Evolutionary conservation across 35 echinoderm and acorn worm genomes (phyloP).

Genomic region (Strongylocentrotus purpuratus): DNA sequence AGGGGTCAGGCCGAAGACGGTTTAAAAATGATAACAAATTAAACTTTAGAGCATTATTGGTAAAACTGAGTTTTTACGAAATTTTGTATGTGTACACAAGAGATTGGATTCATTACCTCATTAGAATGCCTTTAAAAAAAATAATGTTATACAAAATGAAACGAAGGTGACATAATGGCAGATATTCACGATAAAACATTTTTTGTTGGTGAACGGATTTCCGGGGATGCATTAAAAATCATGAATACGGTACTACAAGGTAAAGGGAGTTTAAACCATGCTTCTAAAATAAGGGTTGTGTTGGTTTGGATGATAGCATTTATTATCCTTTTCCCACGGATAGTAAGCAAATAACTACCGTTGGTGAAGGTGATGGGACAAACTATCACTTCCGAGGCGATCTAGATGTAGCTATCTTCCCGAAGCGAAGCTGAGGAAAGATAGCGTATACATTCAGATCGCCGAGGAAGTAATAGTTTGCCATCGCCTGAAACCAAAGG

Average conservation of each 20-base stretch:
- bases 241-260: not conserved
- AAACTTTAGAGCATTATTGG: not conserved
- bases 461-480: too few relatives aligned
- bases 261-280: not conserved
- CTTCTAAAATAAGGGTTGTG: not conserved
- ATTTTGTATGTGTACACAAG: too few relatives aligned
- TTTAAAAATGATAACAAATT: not conserved
- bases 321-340: too few relatives aligned
- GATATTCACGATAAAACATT: not conserved
- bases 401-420: too few relatives aligned
- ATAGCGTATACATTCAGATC: too few relatives aligned
- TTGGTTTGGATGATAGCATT: not conserved
- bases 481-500: too few relatives aligned
- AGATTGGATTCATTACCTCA: too few relatives aligned
- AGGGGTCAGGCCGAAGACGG: not conserved
- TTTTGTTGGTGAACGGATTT: not conserved
- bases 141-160: not conserved
- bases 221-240: not conserved
- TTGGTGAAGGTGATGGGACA: too few relatives aligned
- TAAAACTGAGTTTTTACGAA: not conserved
- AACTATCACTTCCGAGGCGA: too few relatives aligned
- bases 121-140: too few relatives aligned
- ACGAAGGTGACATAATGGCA: not conserved
- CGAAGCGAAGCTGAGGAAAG: too few relatives aligned
- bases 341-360: too few relatives aligned